Base-by-base conservation (phyloP, 2,797 vertebrate genomes). In the Euphonia xanthogaster region DNA sequence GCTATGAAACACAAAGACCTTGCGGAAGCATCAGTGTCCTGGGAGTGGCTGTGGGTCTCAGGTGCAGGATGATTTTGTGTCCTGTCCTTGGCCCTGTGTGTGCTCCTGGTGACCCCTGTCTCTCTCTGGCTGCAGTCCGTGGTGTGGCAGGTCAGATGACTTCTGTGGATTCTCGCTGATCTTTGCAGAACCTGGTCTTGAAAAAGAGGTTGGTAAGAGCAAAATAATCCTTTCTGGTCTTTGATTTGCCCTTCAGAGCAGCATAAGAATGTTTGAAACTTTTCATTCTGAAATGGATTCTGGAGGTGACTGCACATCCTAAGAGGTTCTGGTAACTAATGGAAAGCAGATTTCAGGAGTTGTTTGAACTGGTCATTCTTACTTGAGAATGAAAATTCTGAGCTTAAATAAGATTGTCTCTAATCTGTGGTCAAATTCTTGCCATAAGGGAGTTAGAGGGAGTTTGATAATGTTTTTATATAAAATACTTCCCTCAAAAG, bases 111-210 rank as follows among this genome's bases (percentile, higher is more conserved):
- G 78, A 88, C 4, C 1, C 6, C 6, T 72, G 27, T 84, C 8
- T 90, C 7, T 91, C 31, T 91, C 20, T 81, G 40, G 37, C 88
- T 45, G 50, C 87, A 99, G 99, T 61, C 98, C 99, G 4, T 99
- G 99, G 98, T 99, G 98, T 80, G 96, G 97, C 22, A 99, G 97
- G 74, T 99, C 98, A 0, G 99, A 99, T 42, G 99, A 99, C 94
- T 99, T 99, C 76, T 97, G 97, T 58, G 97, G 98, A 71, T 98
- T 99, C 30, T 98, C 98, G 30, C 84, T 99, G 63, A 99, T 98
- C 97, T 99, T 99, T 97, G 98, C 98, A 61, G 99, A 99, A 95
- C 98, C 98, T 54, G 98, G 98, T 66, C 97, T 99, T 48, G 99
- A 99, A 97, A 99, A 98, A 89, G 99, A 99, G 99, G 99, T 99